Evolutionary conservation across 2,797 vertebrate genomes (phyloP).

Genomic region (Holocentrus rufus): DNA sequence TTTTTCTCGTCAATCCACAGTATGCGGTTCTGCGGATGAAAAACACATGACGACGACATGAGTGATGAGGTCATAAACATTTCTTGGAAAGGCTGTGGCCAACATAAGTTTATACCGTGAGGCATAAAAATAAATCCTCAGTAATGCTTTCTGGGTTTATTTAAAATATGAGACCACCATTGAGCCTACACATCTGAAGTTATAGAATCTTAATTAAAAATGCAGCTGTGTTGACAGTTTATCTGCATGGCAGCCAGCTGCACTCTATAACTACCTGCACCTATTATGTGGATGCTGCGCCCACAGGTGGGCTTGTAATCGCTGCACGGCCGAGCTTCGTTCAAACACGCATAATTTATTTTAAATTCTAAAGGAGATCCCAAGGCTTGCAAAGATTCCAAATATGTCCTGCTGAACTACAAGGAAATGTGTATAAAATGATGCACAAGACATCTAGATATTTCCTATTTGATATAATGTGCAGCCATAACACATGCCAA

Average conservation of each 20-base stretch:
- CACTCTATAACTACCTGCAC: slow-evolving; percentile 34
- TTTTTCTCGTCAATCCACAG: slow-evolving; percentile 99
- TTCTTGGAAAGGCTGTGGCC: slow-evolving; percentile 12
- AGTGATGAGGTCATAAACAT: slow-evolving; percentile 24
- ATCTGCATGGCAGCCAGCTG: slow-evolving; percentile 34
- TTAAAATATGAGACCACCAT: not conserved
- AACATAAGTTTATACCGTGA: slow-evolving; percentile 15
- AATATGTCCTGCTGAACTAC: too few relatives aligned
- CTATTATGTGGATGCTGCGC: slow-evolving; percentile 30
- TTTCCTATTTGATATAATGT: too few relatives aligned
- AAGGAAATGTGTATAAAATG: too few relatives aligned
- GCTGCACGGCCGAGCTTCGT: too few relatives aligned
- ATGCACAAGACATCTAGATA: too few relatives aligned
- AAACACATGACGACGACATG: slow-evolving; percentile 19
- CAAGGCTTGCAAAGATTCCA: not conserved
- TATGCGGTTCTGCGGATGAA: slow-evolving; percentile 89
- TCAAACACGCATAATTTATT: too few relatives aligned
- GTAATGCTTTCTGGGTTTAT: not conserved
- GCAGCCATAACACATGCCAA: too few relatives aligned
- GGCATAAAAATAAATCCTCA: not conserved
- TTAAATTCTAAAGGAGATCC: too few relatives aligned
- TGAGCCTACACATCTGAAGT: not conserved
- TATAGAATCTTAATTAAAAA: slow-evolving; percentile 33
- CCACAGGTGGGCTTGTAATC: too few relatives aligned
- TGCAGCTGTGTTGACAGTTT: slow-evolving; percentile 21